Base-by-base conservation (phyloP, 92 coral and sea anemone genomes). In the Isaurus tuberculatus region DNA sequence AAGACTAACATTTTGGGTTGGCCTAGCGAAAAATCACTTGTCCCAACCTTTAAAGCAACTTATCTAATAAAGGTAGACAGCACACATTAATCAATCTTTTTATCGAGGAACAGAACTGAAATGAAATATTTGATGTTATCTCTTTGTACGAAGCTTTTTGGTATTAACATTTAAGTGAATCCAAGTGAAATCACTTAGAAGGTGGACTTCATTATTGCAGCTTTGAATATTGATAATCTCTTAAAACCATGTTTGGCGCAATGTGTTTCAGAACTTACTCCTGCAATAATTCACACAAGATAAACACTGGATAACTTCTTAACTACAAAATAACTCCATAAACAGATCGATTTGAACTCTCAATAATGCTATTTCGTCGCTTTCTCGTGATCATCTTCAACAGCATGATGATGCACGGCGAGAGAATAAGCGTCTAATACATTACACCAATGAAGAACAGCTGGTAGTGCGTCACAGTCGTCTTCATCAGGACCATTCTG, bases 401-500 rank as follows among this genome's bases (percentile, higher is more conserved):
- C 42, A 3, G 42, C 42, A 36, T 36, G 42, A 36, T 36, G 42
- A 3, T 36, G 42, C n/a, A n/a, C n/a, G n/a, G n/a, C n/a, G n/a
- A n/a, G n/a, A n/a, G n/a, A n/a, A n/a, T n/a, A n/a, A n/a, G n/a
- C n/a, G n/a, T n/a, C n/a, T n/a, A n/a, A n/a, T n/a, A n/a, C n/a
- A n/a, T 60, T 60, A 8, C 65, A 60, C 31, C 65, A 60, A 25
- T 60, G 29, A 60, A n/a, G 65, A 20, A 60, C 65, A 60, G 65
- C 65, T 60, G 30, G 28, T 20, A 20, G 65, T 60, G 65, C 29
- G 65, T 60, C 65, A 20, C 22, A 60, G 2, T 60, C 30, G 30
- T 60, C 65, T 60, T 60, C 65, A 60, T 60, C 31, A 22, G 65
- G 6, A 60, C 65, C 65, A 60, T n/a, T 60, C 30, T 60, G 65